Evolutionary conservation across 2,888 invertebrate species (phyloP).

Genomic region (Tetanocera ferruginea): DNA sequence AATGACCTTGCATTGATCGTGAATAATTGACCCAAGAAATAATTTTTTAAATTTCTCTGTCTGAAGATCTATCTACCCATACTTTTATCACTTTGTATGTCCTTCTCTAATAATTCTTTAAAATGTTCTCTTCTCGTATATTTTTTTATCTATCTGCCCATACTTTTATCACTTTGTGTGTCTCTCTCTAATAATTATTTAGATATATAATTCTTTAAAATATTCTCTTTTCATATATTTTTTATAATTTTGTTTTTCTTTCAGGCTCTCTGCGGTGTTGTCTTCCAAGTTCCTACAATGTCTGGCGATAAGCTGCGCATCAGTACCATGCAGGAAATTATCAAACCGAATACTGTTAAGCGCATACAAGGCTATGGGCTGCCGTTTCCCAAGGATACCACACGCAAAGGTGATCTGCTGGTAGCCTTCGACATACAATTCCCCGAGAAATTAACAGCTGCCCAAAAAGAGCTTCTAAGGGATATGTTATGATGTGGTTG

Average conservation of each 20-base stretch:
- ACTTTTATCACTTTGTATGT: too few relatives aligned
- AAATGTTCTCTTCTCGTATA: too few relatives aligned
- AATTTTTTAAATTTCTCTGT: neutral
- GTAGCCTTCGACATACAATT: conserved; percentile 97
- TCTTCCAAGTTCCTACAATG: conserved; percentile 92
- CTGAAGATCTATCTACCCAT: too few relatives aligned
- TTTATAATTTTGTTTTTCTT: too few relatives aligned
- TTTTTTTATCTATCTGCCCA: too few relatives aligned
- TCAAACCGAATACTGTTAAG: conserved; percentile 91
- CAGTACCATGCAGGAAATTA: conserved; percentile 85
- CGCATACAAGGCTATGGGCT: conserved; percentile 93
- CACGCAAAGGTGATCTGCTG: conserved; percentile 90
- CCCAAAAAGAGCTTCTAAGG: conserved; percentile 89
- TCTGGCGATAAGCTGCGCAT: conserved; percentile 86
- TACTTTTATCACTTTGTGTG: too few relatives aligned
- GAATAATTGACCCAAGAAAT: neutral
- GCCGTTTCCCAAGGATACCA: conserved; percentile 94
- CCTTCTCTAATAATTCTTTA: too few relatives aligned
- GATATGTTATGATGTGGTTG: conserved; percentile 80
- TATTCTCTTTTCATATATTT: too few relatives aligned
- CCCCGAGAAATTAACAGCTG: conserved; percentile 85
- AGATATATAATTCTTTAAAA: too few relatives aligned
- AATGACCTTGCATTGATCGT: too few relatives aligned
- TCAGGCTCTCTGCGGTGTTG: conserved; percentile 92
- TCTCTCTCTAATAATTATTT: too few relatives aligned